Evolutionary conservation across 1,140 invertebrate genomes (phyloP).

Genomic region (Lasaia peninsularis): DNA sequence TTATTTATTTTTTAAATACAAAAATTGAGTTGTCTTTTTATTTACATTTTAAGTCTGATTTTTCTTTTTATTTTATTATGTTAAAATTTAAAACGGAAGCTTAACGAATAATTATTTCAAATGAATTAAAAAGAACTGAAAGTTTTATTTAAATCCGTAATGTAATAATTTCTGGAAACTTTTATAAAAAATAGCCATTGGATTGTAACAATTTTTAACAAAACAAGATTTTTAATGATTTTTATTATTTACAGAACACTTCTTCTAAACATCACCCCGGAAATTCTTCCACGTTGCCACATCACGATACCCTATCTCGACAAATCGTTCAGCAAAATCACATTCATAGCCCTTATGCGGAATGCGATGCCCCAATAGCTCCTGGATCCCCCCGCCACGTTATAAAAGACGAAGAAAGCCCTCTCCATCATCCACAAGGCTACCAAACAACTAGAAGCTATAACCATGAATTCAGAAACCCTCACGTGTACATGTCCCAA

Average conservation of each 20-base stretch:
- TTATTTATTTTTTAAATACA: conserved; percentile 2
- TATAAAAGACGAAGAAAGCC: conserved; percentile 59
- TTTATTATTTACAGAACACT: conserved; percentile 65
- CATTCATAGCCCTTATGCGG: conserved; percentile 52
- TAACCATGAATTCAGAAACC: conserved; percentile 79
- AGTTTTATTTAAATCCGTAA: no score
- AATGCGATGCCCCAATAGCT: conserved; percentile 49
- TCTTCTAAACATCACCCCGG: conserved; percentile 74
- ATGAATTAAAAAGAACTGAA: no score
- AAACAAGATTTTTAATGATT: not conserved
- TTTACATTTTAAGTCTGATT: conserved; percentile 13
- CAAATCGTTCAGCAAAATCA: conserved; percentile 56
- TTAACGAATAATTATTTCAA: no score
- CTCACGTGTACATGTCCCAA: conserved; percentile 73
- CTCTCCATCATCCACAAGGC: conserved; percentile 60
- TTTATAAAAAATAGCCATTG: not conserved
- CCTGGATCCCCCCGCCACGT: conserved; percentile 51
- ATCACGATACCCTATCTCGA: conserved; percentile 64
- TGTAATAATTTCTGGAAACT: not conserved
- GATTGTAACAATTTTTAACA: no score
- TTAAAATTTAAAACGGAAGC: no score
- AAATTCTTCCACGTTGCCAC: conserved; percentile 62
- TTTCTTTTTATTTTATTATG: no score
- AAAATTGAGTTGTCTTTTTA: conserved; percentile 25
- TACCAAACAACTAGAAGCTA: conserved; percentile 75